These are phyloP conservation scores for Yponomeuta plumbellus DNA, from an alignment of 2,888 invertebrate genomes.

Conservation along the genomic window DNA sequence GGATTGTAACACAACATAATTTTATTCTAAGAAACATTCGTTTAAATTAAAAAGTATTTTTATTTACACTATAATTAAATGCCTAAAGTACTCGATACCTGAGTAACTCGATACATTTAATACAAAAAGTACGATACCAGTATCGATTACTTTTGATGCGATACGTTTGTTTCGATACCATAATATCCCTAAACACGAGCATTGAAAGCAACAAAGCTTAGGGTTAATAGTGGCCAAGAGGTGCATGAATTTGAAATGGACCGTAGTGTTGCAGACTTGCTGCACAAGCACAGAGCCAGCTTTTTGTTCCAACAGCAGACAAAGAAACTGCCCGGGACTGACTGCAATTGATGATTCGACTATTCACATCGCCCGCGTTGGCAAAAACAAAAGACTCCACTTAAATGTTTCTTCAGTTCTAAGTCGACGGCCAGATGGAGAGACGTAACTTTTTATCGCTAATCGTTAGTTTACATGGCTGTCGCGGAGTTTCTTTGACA, in stretches of 20 bases:
- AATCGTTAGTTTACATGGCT: slow-evolving; percentile 16
- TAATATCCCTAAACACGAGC: no score
- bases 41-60: no score
- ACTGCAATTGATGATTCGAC: slow-evolving; percentile 43
- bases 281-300: slow-evolving; percentile 14
- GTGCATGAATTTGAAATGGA: slow-evolving; percentile 14
- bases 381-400: slow-evolving; percentile 21
- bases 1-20: no score
- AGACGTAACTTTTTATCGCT: slow-evolving; percentile 11
- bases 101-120: no score
- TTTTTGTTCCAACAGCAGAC: slow-evolving; percentile 28
- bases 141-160: no score
- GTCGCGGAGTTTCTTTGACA: slow-evolving; percentile 9
- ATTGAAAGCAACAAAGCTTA: background rate
- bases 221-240: background rate
- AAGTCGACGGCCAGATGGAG: background rate
- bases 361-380: slow-evolving; percentile 27
- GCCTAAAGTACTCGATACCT: no score
- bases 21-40: no score
- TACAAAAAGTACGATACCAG: no score
- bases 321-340: slow-evolving; percentile 32
- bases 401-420: slow-evolving; percentile 17
- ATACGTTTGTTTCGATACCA: no score
- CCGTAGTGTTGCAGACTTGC: slow-evolving; percentile 11
- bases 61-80: no score